Conservation (phyloP, 2,113 vertebrate genomes). For the Pseudorasbora parva region DNA sequence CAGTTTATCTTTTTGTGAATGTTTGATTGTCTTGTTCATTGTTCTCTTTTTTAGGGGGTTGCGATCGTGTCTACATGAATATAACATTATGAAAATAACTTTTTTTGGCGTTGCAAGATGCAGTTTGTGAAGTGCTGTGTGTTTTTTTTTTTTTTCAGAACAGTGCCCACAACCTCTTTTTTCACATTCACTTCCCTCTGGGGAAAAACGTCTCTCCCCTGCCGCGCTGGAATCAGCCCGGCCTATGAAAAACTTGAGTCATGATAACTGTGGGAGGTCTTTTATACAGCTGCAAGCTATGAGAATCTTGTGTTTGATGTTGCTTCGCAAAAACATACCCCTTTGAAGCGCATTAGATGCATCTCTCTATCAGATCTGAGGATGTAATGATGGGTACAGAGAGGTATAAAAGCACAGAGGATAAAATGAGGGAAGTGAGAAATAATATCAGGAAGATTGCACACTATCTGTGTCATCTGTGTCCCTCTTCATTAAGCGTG, state of each 20-base stretch:
- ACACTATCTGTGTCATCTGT: background rate
- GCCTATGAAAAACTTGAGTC: conserved; percentile 8
- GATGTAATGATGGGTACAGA: conserved; percentile 16
- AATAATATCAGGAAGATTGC: background rate
- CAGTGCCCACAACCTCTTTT: conserved; percentile 23
- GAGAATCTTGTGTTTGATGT: conserved; percentile 29
- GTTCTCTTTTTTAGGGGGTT: background rate
- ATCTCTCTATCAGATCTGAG: conserved; percentile 42
- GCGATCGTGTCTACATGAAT: background rate
- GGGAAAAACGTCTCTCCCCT: background rate
- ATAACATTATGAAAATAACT: background rate
- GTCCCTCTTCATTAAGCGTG: background rate
- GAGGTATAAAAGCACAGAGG: conserved; percentile 17
- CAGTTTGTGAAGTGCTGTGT: background rate
- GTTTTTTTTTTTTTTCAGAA: background rate
- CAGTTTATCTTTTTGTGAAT: background rate
- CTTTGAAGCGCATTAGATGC: conserved; percentile 1
- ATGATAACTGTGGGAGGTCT: conserved; percentile 25
- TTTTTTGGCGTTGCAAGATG: background rate
- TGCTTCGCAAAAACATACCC: background rate
- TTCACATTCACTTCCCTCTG: conserved; percentile 43
- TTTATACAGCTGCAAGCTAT: conserved; percentile 14
- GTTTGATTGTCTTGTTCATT: background rate
- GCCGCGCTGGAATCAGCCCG: background rate
- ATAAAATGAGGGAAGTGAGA: background rate